These are phyloP conservation scores for Trididemnum miniatum DNA, from an alignment of 23 tunicate genomes.

Conservation along the genomic window DNA sequence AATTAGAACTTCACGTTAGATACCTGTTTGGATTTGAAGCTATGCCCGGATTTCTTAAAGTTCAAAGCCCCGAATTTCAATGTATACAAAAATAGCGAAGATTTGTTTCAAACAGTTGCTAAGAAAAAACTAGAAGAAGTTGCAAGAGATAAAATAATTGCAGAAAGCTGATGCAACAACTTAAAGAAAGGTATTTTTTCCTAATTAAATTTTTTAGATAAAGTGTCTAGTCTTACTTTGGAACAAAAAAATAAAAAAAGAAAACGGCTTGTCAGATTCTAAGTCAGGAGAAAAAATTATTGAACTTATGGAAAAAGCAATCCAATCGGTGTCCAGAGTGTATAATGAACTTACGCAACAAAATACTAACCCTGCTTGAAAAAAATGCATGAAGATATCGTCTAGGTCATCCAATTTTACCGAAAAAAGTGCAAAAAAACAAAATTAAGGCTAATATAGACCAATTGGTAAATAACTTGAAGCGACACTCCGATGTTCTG, in stretches of 20 bases:
- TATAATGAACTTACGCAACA: too few relatives aligned
- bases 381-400: background rate
- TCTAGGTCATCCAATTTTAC: background rate
- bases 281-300: too few relatives aligned
- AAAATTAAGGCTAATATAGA: too few relatives aligned
- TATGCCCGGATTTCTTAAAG: background rate
- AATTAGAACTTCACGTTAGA: background rate
- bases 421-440: background rate
- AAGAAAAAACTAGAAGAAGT: slow-evolving; percentile 10
- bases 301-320: too few relatives aligned
- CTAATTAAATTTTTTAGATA: too few relatives aligned
- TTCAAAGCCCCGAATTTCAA: background rate
- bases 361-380: too few relatives aligned
- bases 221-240: too few relatives aligned
- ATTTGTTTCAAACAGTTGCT: background rate
- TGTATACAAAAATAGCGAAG: background rate
- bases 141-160: background rate
- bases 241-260: too few relatives aligned
- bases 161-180: background rate
- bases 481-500: too few relatives aligned
- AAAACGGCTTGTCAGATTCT: too few relatives aligned
- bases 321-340: too few relatives aligned
- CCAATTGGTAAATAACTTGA: too few relatives aligned
- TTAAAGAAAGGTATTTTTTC: background rate
- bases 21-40: slow-evolving; percentile 1